Conservation (phyloP, 2,113 vertebrate genomes). For the Polypterus senegalus region DNA sequence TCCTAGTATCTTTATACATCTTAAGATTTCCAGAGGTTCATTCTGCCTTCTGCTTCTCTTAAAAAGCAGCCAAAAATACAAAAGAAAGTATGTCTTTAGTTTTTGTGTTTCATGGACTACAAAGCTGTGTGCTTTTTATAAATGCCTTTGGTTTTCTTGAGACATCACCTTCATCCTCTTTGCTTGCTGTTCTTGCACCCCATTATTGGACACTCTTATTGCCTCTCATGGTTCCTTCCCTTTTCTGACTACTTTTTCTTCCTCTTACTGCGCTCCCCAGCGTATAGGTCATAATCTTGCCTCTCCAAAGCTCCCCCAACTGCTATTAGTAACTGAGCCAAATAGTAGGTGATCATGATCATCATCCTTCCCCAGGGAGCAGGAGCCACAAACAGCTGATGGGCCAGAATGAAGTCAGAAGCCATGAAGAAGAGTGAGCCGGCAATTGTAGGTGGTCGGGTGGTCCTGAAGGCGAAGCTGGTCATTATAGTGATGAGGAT, state of each 20-base stretch:
- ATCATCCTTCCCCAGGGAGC: constrained; percentile 22
- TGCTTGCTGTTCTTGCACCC: not conserved
- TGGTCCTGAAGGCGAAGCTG: constrained; percentile 35
- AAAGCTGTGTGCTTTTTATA: no score
- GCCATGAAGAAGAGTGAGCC: constrained; percentile 51
- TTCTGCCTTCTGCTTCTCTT: constrained; percentile 1
- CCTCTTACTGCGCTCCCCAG: constrained; percentile 22
- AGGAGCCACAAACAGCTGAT: constrained; percentile 43
- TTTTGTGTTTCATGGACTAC: no score
- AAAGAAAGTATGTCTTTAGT: no score
- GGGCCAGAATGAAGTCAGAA: constrained; percentile 51
- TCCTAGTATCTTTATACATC: not conserved
- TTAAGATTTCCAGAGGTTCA: not conserved
- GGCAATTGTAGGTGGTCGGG: constrained; percentile 8
- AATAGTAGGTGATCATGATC: constrained; percentile 65
- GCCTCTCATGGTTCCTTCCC: constrained; percentile 7
- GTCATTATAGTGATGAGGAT: constrained; percentile 42
- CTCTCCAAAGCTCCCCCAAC: constrained; percentile 46
- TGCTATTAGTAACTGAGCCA: constrained; percentile 57
- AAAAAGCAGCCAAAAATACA: no score
- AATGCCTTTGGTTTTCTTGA: constrained; percentile 11
- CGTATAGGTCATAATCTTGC: constrained; percentile 14
- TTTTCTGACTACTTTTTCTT: constrained; percentile 43
- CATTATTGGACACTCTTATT: not conserved
- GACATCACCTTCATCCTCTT: not conserved